These are phyloP conservation scores for Mellilla xanthometata DNA, from an alignment of 2,888 invertebrate genomes.

Conservation along the genomic window DNA sequence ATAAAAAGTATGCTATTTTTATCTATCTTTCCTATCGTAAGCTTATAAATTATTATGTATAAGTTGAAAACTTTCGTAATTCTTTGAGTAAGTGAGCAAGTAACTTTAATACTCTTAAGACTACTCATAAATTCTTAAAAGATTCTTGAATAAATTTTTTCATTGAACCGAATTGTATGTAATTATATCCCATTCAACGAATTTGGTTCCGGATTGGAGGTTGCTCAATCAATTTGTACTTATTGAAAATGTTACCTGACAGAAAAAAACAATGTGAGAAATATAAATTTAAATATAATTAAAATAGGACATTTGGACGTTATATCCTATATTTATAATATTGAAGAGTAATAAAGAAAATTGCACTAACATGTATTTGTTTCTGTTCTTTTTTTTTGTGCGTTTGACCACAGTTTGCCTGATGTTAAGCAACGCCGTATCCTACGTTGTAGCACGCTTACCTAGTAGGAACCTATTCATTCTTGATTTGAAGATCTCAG, in stretches of 20 bases:
- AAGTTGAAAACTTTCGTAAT: neutral
- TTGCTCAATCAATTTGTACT: slow-evolving; percentile 65
- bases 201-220: slow-evolving; percentile 39
- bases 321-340: slow-evolving; percentile 66
- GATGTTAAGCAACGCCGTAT: too few relatives aligned
- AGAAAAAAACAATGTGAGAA: slow-evolving; percentile 45
- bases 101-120: slow-evolving; percentile 25
- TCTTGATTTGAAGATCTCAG: too few relatives aligned
- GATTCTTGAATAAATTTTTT: neutral
- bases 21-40: neutral
- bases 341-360: slow-evolving; percentile 67
- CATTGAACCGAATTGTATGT: neutral
- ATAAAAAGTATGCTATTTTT: too few relatives aligned
- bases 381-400: slow-evolving; percentile 24
- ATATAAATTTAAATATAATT: slow-evolving; percentile 46
- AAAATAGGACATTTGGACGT: slow-evolving; percentile 55
- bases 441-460: too few relatives aligned
- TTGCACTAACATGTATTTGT: slow-evolving; percentile 55
- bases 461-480: too few relatives aligned
- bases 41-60: neutral
- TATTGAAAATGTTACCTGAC: slow-evolving; percentile 61
- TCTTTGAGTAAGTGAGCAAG: slow-evolving; percentile 46
- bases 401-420: too few relatives aligned
- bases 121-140: slow-evolving; percentile 2
- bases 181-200: slow-evolving; percentile 27